Evolutionary conservation across 2,113 vertebrate genomes (phyloP), one percentile per base, ranked within the genome.

Genomic region (Microcebus jonahi): DNA sequence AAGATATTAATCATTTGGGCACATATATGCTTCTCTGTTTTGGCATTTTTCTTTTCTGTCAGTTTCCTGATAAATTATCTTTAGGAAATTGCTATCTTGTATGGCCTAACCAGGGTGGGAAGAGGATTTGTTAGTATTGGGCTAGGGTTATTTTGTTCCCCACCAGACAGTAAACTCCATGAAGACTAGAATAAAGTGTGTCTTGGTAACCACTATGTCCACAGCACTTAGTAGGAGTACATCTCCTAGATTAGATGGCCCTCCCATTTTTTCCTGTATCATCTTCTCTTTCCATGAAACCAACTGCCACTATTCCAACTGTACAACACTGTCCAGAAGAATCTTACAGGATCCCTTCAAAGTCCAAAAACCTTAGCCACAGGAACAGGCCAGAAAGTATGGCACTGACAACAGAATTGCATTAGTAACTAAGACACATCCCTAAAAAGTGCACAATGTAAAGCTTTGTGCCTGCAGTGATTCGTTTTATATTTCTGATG

Each of bases 401-500:
- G 31, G 25, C 57, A 75, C 90, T 87, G 34, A 91, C 31, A 57
- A 53, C 15, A 80, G 27, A 93, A 90, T 55, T 88, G 14, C 25
- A 6, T 68, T 67, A 57, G 65, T 94, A 27, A 90, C 68, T 90
- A 48, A 94, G 63, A 83, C n/a, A 67, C 21, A 61, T 45, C 31
- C 53, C 70, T 42, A 3, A 14, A 70, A 89, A 76, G n/a, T 42
- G 5, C 6, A 29, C 34, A 57, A 0, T 21, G 4, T 76, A 86
- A 94, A 95, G 36, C 42, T 89, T 50, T 91, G 34, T 42, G 70
- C 2, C 68, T 81, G 36, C 34, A 6, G 8, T 81, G 23, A 91
- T 73, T 93, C 42, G 34, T 63, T 93, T 93, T 70, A 48, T 81
- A 39, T 88, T 96, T 90, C 63, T 90, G 67, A 92, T 83, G 63